Conservation (phyloP, 2,888 invertebrate species). For the Synergus japonicus region DNA sequence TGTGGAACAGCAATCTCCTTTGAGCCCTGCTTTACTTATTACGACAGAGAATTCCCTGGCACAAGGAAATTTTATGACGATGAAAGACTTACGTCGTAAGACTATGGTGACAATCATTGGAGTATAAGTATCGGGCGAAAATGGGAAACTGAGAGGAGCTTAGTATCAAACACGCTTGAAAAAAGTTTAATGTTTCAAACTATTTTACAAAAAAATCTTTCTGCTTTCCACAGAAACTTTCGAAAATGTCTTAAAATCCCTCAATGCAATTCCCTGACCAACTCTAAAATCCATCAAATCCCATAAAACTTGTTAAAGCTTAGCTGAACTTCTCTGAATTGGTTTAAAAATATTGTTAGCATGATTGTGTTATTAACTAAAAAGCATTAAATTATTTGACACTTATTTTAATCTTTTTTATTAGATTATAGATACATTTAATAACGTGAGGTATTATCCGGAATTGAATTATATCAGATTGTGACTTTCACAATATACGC, state of each 20-base stretch:
- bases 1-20: slow-evolving; percentile 73
- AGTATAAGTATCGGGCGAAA: neutral
- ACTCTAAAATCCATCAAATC: too few relatives aligned
- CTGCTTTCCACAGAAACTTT: too few relatives aligned
- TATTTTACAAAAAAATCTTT: too few relatives aligned
- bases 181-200: too few relatives aligned
- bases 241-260: too few relatives aligned
- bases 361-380: too few relatives aligned
- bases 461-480: neutral
- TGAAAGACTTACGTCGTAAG: slow-evolving; percentile 17
- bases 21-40: slow-evolving; percentile 70
- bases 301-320: too few relatives aligned
- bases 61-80: slow-evolving; percentile 51
- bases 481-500: neutral
- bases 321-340: too few relatives aligned
- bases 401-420: too few relatives aligned
- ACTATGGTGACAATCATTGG: neutral
- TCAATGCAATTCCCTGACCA: too few relatives aligned
- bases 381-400: too few relatives aligned
- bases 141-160: neutral
- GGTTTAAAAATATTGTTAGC: too few relatives aligned
- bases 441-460: neutral
- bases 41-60: slow-evolving; percentile 60
- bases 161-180: neutral
- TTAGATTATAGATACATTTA: neutral